Evolutionary conservation across 2,113 vertebrate genomes (phyloP).

Genomic region (Hippocampus mohnikei): DNA sequence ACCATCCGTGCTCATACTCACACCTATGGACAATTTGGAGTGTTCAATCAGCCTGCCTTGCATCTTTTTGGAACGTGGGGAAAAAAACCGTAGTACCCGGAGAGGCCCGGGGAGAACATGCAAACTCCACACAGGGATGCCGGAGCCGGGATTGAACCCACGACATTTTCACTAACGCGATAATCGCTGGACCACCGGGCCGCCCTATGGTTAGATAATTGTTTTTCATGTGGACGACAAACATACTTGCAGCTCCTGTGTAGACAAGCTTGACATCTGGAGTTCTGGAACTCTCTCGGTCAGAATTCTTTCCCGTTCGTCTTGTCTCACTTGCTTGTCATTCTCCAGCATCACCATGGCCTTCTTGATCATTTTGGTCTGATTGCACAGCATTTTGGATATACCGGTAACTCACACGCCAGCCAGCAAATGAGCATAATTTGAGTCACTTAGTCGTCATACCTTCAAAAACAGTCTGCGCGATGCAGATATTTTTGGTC

Average conservation of each 20-base stretch:
- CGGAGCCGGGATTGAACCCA: too few species aligned
- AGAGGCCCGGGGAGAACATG: too few species aligned
- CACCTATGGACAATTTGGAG: too few species aligned
- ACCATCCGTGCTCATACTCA: too few species aligned
- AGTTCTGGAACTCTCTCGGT: slow-evolving; percentile 63
- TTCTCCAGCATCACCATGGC: slow-evolving; percentile 62
- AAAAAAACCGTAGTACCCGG: too few species aligned
- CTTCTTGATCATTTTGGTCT: slow-evolving; percentile 76
- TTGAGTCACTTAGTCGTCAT: not conserved
- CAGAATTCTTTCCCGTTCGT: slow-evolving; percentile 62
- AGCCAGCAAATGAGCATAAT: slow-evolving; percentile 1
- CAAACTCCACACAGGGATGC: too few species aligned
- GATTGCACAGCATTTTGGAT: slow-evolving; percentile 9
- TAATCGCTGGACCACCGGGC: too few species aligned
- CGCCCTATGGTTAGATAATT: not conserved
- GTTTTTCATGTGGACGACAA: not conserved
- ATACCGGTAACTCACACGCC: not conserved
- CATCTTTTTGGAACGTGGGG: too few species aligned
- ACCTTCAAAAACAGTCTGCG: slow-evolving; percentile 74
- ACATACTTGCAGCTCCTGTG: slow-evolving; percentile 72
- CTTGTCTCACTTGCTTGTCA: slow-evolving; percentile 61
- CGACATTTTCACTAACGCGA: too few species aligned
- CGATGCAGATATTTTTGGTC: slow-evolving; percentile 72
- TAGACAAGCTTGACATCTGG: slow-evolving; percentile 60
- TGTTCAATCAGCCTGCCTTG: too few species aligned